Evolutionary conservation across 2,797 vertebrate genomes (phyloP).

Genomic region (Eulemur albifrons): DNA sequence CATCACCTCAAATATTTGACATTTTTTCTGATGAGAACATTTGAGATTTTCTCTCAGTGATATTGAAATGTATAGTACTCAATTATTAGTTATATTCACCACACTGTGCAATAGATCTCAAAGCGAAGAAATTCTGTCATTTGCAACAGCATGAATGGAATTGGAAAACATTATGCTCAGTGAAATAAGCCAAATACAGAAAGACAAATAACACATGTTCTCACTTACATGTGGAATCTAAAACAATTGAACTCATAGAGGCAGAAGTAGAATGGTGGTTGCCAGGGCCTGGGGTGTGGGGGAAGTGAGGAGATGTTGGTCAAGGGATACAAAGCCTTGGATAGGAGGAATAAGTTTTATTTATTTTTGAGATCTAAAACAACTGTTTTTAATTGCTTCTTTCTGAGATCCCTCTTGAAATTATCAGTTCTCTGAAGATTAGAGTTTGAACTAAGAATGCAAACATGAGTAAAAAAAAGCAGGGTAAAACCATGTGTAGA

Average conservation of each 20-base stretch:
- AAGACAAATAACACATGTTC: not conserved
- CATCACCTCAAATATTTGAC: not conserved
- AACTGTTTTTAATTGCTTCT: not conserved
- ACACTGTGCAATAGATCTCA: not conserved
- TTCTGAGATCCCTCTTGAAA: not conserved
- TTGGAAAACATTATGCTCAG: not conserved
- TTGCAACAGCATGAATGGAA: not conserved
- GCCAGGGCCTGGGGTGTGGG: not conserved
- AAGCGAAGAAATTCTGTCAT: not conserved
- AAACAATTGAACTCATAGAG: not conserved
- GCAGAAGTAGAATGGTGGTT: not conserved
- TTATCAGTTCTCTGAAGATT: slow-evolving; percentile 18
- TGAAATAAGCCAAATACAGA: not conserved
- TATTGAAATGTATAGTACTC: not conserved
- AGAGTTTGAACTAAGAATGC: not conserved
- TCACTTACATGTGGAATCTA: not conserved
- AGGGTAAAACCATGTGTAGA: not conserved
- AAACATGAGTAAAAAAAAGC: not conserved
- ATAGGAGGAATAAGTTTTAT: not conserved
- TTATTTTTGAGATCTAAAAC: not conserved
- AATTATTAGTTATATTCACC: not conserved
- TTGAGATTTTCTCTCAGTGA: not conserved
- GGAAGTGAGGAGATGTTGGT: too few relatives aligned
- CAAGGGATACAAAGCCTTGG: not conserved
- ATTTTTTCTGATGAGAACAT: not conserved